Percentiles rank a stretch among this genome's conserved stretches.
Conservation (phyloP, 2,797 vertebrate species). For the Melanotaenia nigrans region DNA sequence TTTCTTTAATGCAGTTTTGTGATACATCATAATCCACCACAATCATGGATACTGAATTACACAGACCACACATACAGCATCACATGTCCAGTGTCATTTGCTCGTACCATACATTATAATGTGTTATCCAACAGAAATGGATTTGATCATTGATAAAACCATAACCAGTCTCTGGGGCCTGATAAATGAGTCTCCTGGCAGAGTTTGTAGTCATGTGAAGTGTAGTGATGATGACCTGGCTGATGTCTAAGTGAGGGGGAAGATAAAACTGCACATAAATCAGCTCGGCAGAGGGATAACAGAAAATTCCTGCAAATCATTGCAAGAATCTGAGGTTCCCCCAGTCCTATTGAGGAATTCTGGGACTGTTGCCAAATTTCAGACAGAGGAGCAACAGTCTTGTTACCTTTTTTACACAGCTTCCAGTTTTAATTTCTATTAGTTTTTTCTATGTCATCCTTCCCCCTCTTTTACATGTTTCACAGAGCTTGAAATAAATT, state of each 20-base stretch:
- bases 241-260: conserved; percentile 72
- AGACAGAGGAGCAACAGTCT: conserved; percentile 25
- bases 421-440: conserved; percentile 20
- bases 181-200: conserved; percentile 70
- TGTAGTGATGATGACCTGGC: conserved; percentile 73
- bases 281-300: conserved; percentile 67
- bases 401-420: conserved; percentile 9
- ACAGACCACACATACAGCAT: conserved; percentile 11
- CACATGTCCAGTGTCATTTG: conserved; percentile 29
- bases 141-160: conserved; percentile 78
- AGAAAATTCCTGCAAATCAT: conserved; percentile 74
- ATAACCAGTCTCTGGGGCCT: conserved; percentile 54
- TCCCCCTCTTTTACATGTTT: conserved; percentile 9
- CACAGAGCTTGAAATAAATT: neutral
- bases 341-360: conserved; percentile 61
- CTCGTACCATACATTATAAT: conserved; percentile 58
- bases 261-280: conserved; percentile 78
- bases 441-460: neutral
- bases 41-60: conserved; percentile 17
- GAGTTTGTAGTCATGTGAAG: conserved; percentile 72
- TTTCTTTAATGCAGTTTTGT: conserved; percentile 9
- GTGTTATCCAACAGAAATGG: conserved; percentile 65
- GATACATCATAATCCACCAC: conserved; percentile 19
- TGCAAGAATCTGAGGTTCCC: conserved; percentile 59
- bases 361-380: conserved; percentile 68